Evolutionary conservation across 2,113 vertebrate genomes (phyloP), one percentile per base, ranked within the genome.

Genomic region (Shinisaurus crocodilurus): DNA sequence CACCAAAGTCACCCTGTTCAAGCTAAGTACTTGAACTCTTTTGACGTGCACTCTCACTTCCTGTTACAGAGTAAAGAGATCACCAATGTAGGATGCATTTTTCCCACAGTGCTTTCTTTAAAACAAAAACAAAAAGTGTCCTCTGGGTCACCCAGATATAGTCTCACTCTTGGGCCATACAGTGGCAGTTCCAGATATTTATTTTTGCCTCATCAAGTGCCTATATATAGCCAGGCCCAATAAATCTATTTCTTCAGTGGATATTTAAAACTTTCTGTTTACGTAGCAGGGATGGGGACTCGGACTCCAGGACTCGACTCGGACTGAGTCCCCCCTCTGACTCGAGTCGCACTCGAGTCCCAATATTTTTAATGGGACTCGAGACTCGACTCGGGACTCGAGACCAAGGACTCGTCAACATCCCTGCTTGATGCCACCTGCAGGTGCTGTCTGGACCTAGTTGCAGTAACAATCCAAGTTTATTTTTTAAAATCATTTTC

Each of bases 191-290:
- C 90, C 6, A 1, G 87, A 76, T 8, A 90, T 89, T 95, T 95
- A 94, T 95, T 95, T 91, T 96, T 93, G 93, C 91, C 82, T 29
- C 3, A 12, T 88, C 89, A 92, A 94, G 92, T 95, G 95, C 94
- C 94, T 94, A 81, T 86, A 85, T 34, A 13, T 50, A 85, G 88
- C n/a, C 81, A 54, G 76, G 77, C 92, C 90, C 67, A 57, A 82
- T 57, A 82, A 82, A 72, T 57, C 65, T 29, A 2, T 72, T 70
- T 88, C 45, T 88, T 50, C 4, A 16, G 32, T n/a, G 32, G 18
- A 12, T n/a, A 50, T 50, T 50, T 48, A 50, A 86, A 72, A 72
- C 67, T 25, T 86, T 72, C 7, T 6, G 45, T 20, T 1, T 10
- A 23, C 9, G 32, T 34, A 9, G 84, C 6, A 72, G 40, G 18